Evolutionary conservation across 37 sponge, comb jelly and placozoan genomes (phyloP), one percentile per base, ranked within the genome.

Genomic region (Oscarella lobularis): DNA sequence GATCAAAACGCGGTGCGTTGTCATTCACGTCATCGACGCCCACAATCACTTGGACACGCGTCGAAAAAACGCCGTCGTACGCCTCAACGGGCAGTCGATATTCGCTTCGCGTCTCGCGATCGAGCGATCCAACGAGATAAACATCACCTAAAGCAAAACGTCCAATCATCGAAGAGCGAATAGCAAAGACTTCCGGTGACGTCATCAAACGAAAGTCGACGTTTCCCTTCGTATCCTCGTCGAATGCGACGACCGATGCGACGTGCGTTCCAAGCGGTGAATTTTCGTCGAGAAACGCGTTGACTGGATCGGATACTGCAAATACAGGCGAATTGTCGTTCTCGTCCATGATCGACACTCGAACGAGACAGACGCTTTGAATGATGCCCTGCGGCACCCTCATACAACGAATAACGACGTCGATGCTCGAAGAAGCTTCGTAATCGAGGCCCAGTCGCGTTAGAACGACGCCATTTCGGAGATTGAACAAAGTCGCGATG

Each of bases 341-440:
- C 60, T 48, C 60, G 60, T 48, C 60, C 60, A 48, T 9, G n/a
- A n/a, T n/a, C n/a, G n/a, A n/a, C 9, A 48, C 60, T 27, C 9
- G 20, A 9, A 48, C 9, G 14, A 48, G 9, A n/a, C n/a, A n/a
- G n/a, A n/a, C n/a, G n/a, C n/a, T n/a, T n/a, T n/a, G n/a, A n/a
- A n/a, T n/a, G n/a, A n/a, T n/a, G n/a, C n/a, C n/a, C 60, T 48
- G 60, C 60, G 60, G 60, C 60, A 48, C 60, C 20, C 60, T 48
- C 60, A 9, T 27, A 9, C 14, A 27, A 27, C 60, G 60, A 27
- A 27, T 48, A 9, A 20, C 20, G 9, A 48, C 60, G 60, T 48
- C 60, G n/a, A n/a, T n/a, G n/a, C n/a, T n/a, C n/a, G n/a, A n/a
- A n/a, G n/a, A n/a, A n/a, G n/a, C n/a, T 48, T 48, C 60, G 20